phyloP scores from a whole-genome alignment of 92 coral and sea anemone species.

The Montipora capitata region DNA sequence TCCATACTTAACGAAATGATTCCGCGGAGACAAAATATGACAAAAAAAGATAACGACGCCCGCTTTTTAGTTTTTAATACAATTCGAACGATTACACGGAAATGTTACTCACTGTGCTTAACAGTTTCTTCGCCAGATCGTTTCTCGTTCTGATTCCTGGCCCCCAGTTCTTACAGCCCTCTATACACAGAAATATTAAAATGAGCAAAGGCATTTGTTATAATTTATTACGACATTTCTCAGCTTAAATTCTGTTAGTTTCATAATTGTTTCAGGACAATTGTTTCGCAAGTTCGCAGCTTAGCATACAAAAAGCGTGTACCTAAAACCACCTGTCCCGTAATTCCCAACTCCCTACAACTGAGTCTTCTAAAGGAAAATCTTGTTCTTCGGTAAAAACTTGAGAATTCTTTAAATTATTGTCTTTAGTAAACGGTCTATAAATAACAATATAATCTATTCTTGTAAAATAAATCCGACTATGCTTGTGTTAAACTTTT shows the following conservation, averaged over 20 bases:
- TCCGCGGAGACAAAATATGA: no score
- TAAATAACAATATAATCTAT: slow-evolving; percentile 48
- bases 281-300: slow-evolving; percentile 26
- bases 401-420: neutral
- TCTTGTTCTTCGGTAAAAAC: slow-evolving; percentile 2
- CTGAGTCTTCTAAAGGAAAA: neutral
- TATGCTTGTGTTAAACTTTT: neutral
- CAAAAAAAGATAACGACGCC: no score
- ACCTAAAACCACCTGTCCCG: slow-evolving; percentile 5
- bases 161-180: neutral
- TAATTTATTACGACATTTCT: neutral
- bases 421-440: slow-evolving; percentile 20
- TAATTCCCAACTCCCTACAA: neutral
- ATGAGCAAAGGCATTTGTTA: neutral
- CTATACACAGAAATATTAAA: neutral
- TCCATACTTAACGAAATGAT: no score
- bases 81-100: no score
- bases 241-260: neutral
- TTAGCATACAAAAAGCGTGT: neutral
- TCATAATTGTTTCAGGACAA: slow-evolving; percentile 28
- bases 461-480: slow-evolving; percentile 25
- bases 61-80: no score
- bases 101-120: neutral
- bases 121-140: neutral
- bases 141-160: neutral